These are phyloP conservation scores for Drosophila parthenogenetica DNA, from an alignment of 2,888 invertebrate genomes.

Conservation along the genomic window DNA sequence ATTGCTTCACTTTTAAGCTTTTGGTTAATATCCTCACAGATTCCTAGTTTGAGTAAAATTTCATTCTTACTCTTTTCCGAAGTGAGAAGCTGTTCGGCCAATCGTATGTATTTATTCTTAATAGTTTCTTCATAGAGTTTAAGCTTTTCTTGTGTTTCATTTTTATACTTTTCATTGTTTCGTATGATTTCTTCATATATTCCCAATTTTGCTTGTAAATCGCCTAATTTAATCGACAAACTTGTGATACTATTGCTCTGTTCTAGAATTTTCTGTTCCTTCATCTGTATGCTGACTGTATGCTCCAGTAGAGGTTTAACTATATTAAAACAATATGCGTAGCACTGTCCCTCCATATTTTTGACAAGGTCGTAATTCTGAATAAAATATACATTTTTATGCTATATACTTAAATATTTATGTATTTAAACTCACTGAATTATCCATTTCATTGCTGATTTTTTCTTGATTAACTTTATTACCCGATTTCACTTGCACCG, in stretches of 20 bases:
- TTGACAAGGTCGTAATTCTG: background rate
- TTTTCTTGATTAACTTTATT: background rate
- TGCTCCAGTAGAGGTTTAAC: conserved; percentile 12
- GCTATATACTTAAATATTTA: background rate
- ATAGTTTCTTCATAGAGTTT: background rate
- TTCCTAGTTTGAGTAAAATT: background rate
- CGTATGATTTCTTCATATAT: conserved; percentile 1
- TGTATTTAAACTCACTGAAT: background rate
- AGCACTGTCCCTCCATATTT: conserved; percentile 17
- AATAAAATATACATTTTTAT: background rate
- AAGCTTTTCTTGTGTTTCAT: background rate
- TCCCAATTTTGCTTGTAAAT: background rate
- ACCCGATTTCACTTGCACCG: background rate
- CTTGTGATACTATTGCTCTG: background rate
- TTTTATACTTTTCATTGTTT: background rate
- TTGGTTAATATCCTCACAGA: background rate
- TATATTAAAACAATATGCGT: conserved; percentile 18
- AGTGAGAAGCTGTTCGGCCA: background rate
- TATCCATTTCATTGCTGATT: background rate
- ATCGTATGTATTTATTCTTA: background rate
- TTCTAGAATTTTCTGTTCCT: conserved; percentile 14
- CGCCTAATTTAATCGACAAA: background rate
- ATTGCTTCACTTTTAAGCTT: background rate
- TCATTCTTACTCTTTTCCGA: background rate
- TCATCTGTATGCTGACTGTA: conserved; percentile 8